Percentiles rank a stretch among this genome's conserved stretches.
Evolutionary conservation across 2,888 invertebrate genomes (phyloP).

Genomic region (Drosophila gaucha): DNA sequence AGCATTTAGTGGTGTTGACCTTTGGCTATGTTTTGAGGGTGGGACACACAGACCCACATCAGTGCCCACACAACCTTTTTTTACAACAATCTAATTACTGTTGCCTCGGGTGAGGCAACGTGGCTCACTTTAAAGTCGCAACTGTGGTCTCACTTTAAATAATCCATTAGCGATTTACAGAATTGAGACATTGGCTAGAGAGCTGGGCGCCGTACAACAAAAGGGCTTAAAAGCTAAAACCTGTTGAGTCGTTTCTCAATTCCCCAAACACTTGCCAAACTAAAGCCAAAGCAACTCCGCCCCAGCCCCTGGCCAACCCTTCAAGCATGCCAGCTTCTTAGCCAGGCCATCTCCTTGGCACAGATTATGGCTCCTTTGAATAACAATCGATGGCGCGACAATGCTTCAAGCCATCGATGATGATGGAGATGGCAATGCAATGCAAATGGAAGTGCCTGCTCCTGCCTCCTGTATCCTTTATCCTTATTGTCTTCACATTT

Average conservation of each 20-base stretch:
- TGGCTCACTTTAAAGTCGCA: constrained; percentile 54
- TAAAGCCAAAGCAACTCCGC: constrained; percentile 45
- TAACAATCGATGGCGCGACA: constrained; percentile 79
- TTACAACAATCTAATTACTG: constrained; percentile 73
- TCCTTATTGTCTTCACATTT: constrained; percentile 62
- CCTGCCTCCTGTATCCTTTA: neutral
- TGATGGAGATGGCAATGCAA: constrained; percentile 56
- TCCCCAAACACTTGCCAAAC: constrained; percentile 84
- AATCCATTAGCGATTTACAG: constrained; percentile 75
- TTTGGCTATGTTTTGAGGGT: constrained; percentile 4
- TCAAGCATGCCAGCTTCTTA: constrained; percentile 26
- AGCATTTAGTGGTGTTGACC: constrained; percentile 39
- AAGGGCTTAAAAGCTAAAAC: constrained; percentile 84
- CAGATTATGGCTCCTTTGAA: constrained; percentile 77
- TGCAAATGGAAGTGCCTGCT: constrained; percentile 47
- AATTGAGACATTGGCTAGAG: constrained; percentile 45
- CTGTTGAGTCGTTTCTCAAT: constrained; percentile 84
- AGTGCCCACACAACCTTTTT: constrained; percentile 38
- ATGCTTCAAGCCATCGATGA: constrained; percentile 53
- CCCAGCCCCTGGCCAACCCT: constrained; percentile 39
- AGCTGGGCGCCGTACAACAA: constrained; percentile 38
- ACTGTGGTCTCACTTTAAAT: constrained; percentile 61
- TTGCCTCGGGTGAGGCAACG: constrained; percentile 18
- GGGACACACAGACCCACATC: constrained; percentile 52
- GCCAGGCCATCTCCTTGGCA: constrained; percentile 51